A percentile compares a stretch with the other conserved stretches of the same genome.
Evolutionary conservation across 2,113 vertebrate genomes (phyloP).

Genomic region (Phaethon lepturus): DNA sequence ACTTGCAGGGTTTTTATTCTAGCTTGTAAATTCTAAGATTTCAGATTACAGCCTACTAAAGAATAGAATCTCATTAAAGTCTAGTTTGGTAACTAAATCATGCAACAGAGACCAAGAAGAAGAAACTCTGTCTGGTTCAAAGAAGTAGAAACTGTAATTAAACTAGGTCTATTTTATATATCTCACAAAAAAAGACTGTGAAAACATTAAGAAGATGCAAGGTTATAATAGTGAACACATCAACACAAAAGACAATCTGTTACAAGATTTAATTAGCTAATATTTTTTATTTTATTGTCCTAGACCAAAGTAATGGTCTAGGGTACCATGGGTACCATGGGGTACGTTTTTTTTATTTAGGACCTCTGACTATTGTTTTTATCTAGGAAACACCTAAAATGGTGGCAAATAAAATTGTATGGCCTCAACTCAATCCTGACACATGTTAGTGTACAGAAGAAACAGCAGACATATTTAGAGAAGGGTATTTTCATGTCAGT

Average conservation of each 20-base stretch:
- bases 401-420: neutral
- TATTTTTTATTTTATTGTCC: neutral
- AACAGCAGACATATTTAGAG: neutral
- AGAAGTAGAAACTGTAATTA: neutral
- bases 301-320: neutral
- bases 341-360: neutral
- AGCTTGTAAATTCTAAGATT: slow-evolving; percentile 33
- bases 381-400: neutral
- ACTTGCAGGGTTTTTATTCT: neutral
- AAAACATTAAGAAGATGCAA: neutral
- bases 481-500: neutral
- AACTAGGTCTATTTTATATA: neutral
- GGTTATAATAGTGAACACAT: neutral
- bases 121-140: neutral
- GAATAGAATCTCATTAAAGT: neutral
- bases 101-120: neutral
- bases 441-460: neutral
- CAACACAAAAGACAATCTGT: neutral
- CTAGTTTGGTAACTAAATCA: neutral
- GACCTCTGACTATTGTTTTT: neutral
- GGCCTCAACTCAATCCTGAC: neutral
- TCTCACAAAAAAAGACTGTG: neutral
- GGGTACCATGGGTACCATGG: neutral
- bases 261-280: neutral
- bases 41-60: slow-evolving; percentile 14